Conservation (phyloP, 2,113 vertebrate genomes). For the Orthonyx spaldingii region DNA sequence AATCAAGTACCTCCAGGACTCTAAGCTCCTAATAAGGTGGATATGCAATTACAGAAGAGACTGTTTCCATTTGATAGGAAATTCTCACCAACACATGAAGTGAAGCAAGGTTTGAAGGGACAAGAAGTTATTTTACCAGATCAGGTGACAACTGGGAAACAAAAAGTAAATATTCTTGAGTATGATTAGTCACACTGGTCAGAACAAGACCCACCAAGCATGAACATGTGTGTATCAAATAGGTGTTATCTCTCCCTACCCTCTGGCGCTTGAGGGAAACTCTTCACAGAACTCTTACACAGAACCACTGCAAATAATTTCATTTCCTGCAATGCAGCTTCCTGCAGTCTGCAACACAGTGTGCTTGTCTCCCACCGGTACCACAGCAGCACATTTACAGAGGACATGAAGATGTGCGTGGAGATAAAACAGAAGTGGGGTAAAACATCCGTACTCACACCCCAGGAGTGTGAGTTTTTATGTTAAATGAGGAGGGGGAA, state of each 20-base stretch:
- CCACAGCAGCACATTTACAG: neutral
- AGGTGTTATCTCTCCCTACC: neutral
- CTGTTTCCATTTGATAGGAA: neutral
- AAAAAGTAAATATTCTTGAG: neutral
- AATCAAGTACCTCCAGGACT: neutral
- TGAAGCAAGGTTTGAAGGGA: neutral
- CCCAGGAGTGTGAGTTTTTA: neutral
- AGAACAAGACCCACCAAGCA: neutral
- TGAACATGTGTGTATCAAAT: neutral
- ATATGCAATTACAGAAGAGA: neutral
- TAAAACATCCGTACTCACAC: neutral
- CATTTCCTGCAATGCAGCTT: neutral
- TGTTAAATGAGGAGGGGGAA: neutral
- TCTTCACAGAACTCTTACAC: neutral
- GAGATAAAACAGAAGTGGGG: neutral
- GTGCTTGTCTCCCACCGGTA: neutral
- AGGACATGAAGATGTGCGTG: neutral
- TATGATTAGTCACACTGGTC: neutral
- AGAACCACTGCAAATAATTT: neutral
- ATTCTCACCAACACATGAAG: neutral
- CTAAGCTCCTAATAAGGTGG: neutral
- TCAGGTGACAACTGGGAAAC: neutral
- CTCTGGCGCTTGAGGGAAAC: neutral
- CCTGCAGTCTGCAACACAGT: fast-evolving
- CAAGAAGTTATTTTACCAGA: neutral